These are phyloP conservation scores for Autographa gamma DNA, from an alignment of 2,888 invertebrate species.

Conservation along the genomic window DNA sequence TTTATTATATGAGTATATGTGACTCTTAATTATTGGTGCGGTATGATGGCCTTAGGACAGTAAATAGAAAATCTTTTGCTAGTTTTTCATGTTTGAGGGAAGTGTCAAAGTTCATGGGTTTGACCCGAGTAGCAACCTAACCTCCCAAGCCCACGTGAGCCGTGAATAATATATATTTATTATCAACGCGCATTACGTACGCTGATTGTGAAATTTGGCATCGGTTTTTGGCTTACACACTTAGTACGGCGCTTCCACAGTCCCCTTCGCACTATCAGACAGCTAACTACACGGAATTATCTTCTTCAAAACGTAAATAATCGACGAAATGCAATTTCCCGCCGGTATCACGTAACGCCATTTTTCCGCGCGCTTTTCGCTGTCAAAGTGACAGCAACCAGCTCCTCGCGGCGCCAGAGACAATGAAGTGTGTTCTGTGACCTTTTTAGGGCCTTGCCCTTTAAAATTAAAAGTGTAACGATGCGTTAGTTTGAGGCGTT, in stretches of 20 bases:
- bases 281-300: conserved; percentile 48
- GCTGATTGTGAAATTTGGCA: conserved; percentile 85
- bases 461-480: conserved; percentile 41
- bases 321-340: conserved; percentile 71
- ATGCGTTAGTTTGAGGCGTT: conserved; percentile 36
- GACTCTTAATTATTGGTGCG: too few species aligned
- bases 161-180: conserved; percentile 34
- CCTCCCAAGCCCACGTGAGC: conserved; percentile 33
- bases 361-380: conserved; percentile 58
- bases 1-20: too few species aligned
- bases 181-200: conserved; percentile 46
- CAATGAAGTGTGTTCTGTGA: conserved; percentile 44
- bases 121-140: conserved; percentile 19
- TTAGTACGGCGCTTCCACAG: conserved; percentile 64
- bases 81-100: too few species aligned
- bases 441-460: conserved; percentile 43
- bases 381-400: conserved; percentile 61
- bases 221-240: conserved; percentile 71
- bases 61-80: too few species aligned
- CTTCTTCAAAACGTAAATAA: conserved; percentile 32
- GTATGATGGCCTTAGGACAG: too few species aligned
- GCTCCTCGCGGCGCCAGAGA: conserved; percentile 46
- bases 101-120: conserved; percentile 11
- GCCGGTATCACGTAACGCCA: conserved; percentile 67
- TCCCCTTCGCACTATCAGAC: conserved; percentile 59